Evolutionary conservation across 2,888 invertebrate species (phyloP), one percentile per base, ranked within the genome.

Genomic region (Harpalus rubripes): DNA sequence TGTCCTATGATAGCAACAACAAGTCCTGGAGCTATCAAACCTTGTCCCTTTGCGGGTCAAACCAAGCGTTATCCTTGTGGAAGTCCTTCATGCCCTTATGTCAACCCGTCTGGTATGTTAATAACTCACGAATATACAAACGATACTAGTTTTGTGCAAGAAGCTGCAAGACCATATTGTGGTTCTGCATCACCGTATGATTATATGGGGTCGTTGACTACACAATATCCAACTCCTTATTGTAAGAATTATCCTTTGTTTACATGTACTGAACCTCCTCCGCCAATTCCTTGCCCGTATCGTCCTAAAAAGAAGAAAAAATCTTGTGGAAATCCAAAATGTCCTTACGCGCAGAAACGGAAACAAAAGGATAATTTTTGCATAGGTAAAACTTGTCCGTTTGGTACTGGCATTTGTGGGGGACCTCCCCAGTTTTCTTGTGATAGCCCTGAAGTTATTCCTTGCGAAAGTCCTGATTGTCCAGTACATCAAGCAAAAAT

Each of bases 91-190:
- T 84, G 84, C 8, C 76, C 84, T n/a, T 61, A 84, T 26, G 76
- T 78, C 15, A 83, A 83, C n/a, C 83, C 83, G 39, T 83, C 83
- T 32, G 78, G 84, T 7, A 84, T 78, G 65, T 63, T 84, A 52
- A 41, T 63, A 22, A 84, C 84, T 52, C 84, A 84, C 63, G 59
- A 84, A 41, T 84, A 84, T 61, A 44, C 32, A 8, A 56, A 61
- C 15, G 84, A 84, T 63, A 59, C 22, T 0, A 61, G 78, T 10
- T 84, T 63, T 65, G 78, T 84, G 3, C 78, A 63, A 84, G 84
- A 84, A 78, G 84, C 84, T 10, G 76, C 84, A 0, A 76, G 84
- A 52, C 84, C 84, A 8, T 84, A 84, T 78, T 63, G 63, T 56
- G 84, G 84, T 15, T 84, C 84, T 16, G 76, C 84, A 12, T 52